Conservation (phyloP, 2,888 invertebrate species). For the Cryptocephalus primarius region DNA sequence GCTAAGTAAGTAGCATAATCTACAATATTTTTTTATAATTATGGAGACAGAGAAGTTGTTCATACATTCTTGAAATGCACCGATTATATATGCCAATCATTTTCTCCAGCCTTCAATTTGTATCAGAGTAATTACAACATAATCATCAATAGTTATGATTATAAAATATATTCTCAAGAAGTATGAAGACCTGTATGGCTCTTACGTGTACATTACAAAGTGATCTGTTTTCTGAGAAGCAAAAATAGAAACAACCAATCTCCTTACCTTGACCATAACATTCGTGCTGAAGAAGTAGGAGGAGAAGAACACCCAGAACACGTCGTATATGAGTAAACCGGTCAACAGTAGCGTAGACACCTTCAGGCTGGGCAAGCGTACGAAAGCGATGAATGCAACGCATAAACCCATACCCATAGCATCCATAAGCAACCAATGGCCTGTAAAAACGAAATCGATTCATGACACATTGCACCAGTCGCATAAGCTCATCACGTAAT, state of each 20-base stretch:
- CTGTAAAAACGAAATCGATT: constrained; percentile 16
- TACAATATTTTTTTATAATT: too few relatives aligned
- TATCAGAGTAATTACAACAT: too few relatives aligned
- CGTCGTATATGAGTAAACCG: constrained; percentile 89
- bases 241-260: background rate
- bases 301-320: constrained; percentile 98
- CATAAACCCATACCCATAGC: constrained; percentile 98
- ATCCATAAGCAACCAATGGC: constrained; percentile 98
- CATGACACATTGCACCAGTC: background rate
- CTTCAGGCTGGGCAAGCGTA: constrained; percentile 89
- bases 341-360: constrained; percentile 89
- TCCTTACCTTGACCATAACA: constrained; percentile 86
- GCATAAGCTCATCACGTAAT: too few relatives aligned
- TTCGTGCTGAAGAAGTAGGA: constrained; percentile 97
- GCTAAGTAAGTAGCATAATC: too few relatives aligned
- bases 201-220: too few relatives aligned
- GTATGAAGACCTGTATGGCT: too few relatives aligned
- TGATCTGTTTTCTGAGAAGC: background rate
- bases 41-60: too few relatives aligned
- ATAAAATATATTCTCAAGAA: too few relatives aligned
- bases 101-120: too few relatives aligned
- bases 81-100: too few relatives aligned
- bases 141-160: too few relatives aligned
- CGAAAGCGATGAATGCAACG: constrained; percentile 95
- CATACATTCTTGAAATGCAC: too few relatives aligned